Conservation (phyloP, 2,888 invertebrate species). For the Augiades crinisus region DNA sequence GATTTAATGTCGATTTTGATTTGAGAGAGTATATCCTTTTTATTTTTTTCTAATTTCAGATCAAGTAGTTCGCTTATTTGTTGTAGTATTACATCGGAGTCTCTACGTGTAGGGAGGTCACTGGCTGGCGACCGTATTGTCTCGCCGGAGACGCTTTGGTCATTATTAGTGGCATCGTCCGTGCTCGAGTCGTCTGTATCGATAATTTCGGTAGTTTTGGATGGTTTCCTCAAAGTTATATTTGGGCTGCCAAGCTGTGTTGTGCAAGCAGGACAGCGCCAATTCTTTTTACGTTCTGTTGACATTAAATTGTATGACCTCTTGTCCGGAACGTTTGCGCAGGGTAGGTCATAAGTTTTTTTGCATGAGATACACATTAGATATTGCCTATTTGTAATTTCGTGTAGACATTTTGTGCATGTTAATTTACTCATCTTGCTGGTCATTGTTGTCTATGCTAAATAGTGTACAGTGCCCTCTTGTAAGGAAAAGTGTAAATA, state of each 20-base stretch:
- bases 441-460: neutral
- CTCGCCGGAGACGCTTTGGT: neutral
- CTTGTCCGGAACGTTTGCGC: neutral
- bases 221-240: neutral
- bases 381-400: neutral
- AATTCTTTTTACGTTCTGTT: neutral
- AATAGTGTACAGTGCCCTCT: neutral
- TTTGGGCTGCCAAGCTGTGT: neutral
- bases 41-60: neutral
- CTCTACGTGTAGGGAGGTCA: neutral
- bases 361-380: neutral
- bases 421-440: neutral
- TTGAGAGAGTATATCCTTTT: neutral
- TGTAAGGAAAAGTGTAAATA: neutral
- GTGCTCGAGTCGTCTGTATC: neutral
- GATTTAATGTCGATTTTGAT: neutral
- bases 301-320: neutral
- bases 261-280: neutral
- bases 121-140: neutral
- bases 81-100: neutral
- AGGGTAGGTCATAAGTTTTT: neutral
- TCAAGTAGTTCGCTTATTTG: neutral
- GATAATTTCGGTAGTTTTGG: neutral
- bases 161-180: neutral
- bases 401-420: neutral